Base-by-base conservation (phyloP, 2,888 invertebrate species). In the Resseliella maxima region DNA sequence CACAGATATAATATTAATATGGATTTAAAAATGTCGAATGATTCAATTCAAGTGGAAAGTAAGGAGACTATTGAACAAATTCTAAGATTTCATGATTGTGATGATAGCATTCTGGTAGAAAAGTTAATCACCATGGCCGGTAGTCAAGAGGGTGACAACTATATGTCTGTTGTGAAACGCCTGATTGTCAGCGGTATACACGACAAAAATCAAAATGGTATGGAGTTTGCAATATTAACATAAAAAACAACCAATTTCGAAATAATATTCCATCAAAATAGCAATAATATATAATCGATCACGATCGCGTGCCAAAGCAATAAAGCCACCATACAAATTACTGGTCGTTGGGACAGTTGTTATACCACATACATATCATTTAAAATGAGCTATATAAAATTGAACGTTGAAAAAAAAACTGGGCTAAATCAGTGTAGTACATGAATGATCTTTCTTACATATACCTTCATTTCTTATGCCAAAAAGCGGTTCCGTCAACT, bases 151-250 rank as follows among this genome's bases (percentile, higher is more conserved):
- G 91, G 91, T 85, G 91, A 91, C 88, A 91, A 91, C 87, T 91
- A 91, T 86, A 91, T 91, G 91, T 90, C 90, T 24, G 89, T 90
- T 86, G 90, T 91, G 36, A 90, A 90, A 88, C 89, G 91, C 27
- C 88, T 90, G 27, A 88, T 89, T 86, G 89, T 91, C 31, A 89
- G 86, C 54, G 89, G 88, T 6, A 86, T 85, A 27, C 72, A 72
- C 3, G 72, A 72, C 72, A 72, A 72, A 72, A 72, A 85, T 85
- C 83, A 38, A 41, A 41, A 85, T 85, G 83, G 83, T 72, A 72
- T 31, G 72, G 35, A 72, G 24, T 50, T n/a, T n/a, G n/a, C n/a
- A n/a, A n/a, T n/a, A n/a, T 59, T 24, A 24, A 59, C 5, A 6
- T 59, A 5, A 59, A 2, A 12, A 8, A 8, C 41, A 59, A n/a